phyloP scores from a whole-genome alignment of 2,113 vertebrate genomes.

The Cololabis saira region DNA sequence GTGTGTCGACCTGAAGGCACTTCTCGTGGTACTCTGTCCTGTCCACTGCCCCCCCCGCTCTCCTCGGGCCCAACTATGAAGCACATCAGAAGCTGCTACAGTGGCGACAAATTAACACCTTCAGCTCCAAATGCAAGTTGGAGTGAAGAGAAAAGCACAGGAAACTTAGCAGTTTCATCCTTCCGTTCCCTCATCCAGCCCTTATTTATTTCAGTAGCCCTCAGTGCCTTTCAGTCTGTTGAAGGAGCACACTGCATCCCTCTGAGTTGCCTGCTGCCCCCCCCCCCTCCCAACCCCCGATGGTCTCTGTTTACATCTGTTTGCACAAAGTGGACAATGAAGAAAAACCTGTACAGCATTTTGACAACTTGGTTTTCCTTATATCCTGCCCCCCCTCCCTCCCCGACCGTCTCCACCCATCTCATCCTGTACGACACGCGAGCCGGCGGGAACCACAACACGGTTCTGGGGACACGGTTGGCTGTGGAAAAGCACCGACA shows the following conservation, averaged over 20 bases:
- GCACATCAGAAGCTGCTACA: conserved; percentile 70
- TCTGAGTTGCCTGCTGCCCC: conserved; percentile 44
- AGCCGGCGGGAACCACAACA: conserved; percentile 16
- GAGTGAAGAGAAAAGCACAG: conserved; percentile 69
- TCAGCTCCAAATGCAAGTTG: conserved; percentile 37
- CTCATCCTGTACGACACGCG: background rate
- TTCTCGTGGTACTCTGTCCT: conserved; percentile 60
- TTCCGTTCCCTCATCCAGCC: background rate
- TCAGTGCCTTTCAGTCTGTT: conserved; percentile 68
- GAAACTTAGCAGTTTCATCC: conserved; percentile 63
- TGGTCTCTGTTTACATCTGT: conserved; percentile 76
- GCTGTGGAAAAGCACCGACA: conserved; percentile 21
- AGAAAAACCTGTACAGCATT: conserved; percentile 31
- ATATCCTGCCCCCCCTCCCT: conserved; percentile 8
- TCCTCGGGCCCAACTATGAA: conserved; percentile 56
- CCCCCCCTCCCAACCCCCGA: conserved; percentile 24
- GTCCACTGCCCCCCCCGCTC: conserved; percentile 17
- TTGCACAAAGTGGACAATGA: conserved; percentile 75
- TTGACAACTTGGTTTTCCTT: conserved; percentile 11
- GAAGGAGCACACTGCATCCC: conserved; percentile 59
- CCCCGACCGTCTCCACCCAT: no score
- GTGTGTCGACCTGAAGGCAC: conserved; percentile 47
- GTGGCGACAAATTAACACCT: conserved; percentile 56
- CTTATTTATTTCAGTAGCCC: conserved; percentile 52
- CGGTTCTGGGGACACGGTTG: conserved; percentile 14